Percentiles rank a stretch among this genome's conserved stretches.
These are phyloP conservation scores for Pristionchus mayeri DNA, from an alignment of 2,888 invertebrate species.

Conservation along the genomic window DNA sequence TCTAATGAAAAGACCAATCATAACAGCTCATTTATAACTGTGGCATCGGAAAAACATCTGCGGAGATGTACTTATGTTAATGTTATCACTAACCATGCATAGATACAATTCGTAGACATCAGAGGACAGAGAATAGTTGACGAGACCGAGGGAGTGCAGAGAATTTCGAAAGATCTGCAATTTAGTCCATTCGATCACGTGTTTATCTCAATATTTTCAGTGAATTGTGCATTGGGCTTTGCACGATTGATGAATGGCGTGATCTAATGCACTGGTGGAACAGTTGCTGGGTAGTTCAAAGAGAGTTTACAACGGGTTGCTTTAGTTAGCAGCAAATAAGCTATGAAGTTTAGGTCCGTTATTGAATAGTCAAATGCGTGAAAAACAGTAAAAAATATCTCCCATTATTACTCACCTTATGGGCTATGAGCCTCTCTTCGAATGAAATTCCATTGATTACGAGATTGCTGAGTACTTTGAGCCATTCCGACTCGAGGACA, in stretches of 20 bases:
- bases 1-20: no score
- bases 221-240: not conserved
- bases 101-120: conserved; percentile 70
- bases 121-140: conserved; percentile 57
- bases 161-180: conserved; percentile 67
- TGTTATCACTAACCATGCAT: conserved; percentile 46
- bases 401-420: conserved; percentile 58
- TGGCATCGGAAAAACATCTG: not conserved
- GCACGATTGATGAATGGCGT: not conserved
- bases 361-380: no score
- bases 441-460: conserved; percentile 60
- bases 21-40: no score
- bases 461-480: conserved; percentile 64
- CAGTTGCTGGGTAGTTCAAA: not conserved
- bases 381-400: not conserved
- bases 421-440: conserved; percentile 64
- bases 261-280: not conserved
- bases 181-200: no score
- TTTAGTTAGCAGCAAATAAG: no score
- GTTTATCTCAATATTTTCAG: not conserved
- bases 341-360: not conserved
- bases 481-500: conserved; percentile 66
- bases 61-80: not conserved
- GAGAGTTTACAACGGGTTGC: not conserved
- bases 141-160: conserved; percentile 59